Evolutionary conservation across 2,888 invertebrate genomes (phyloP).

Genomic region (Dendrolimus houi): DNA sequence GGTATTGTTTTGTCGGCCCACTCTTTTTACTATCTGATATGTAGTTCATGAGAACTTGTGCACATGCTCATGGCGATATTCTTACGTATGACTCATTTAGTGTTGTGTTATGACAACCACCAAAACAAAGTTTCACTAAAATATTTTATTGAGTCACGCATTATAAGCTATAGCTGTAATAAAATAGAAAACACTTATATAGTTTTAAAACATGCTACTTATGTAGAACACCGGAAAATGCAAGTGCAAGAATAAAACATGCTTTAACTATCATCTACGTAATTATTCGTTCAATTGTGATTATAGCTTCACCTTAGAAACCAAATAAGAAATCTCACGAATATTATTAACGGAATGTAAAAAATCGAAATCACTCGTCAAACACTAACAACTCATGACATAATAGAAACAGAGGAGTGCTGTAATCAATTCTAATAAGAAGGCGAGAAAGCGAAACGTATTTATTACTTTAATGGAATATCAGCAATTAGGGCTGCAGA

Average conservation of each 20-base stretch:
- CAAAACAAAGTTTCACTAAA: not conserved
- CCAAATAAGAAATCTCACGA: conserved; percentile 46
- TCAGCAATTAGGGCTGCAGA: conserved; percentile 68
- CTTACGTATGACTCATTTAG: conserved; percentile 37
- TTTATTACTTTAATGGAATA: conserved; percentile 74
- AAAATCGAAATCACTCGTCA: conserved; percentile 47
- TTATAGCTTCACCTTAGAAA: conserved; percentile 39
- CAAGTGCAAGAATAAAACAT: conserved; percentile 26
- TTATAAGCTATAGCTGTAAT: not conserved
- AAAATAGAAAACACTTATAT: conserved; percentile 15
- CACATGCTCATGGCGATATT: conserved; percentile 38
- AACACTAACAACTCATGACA: conserved; percentile 59
- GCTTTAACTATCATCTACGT: conserved; percentile 29
- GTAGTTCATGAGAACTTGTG: conserved; percentile 56
- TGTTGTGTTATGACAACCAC: conserved; percentile 18
- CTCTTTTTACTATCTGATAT: conserved; percentile 55
- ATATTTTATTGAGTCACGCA: too few species aligned
- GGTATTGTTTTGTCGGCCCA: conserved; percentile 37
- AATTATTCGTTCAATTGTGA: conserved; percentile 40
- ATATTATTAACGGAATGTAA: conserved; percentile 44
- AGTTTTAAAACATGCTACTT: conserved; percentile 17
- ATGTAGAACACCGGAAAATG: conserved; percentile 20
- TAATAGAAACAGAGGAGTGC: conserved; percentile 62
- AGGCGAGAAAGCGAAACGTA: conserved; percentile 65
- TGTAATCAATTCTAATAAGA: conserved; percentile 65